Conservation (phyloP, 1,140 invertebrate species). For the Drosophila persimilis region DNA sequence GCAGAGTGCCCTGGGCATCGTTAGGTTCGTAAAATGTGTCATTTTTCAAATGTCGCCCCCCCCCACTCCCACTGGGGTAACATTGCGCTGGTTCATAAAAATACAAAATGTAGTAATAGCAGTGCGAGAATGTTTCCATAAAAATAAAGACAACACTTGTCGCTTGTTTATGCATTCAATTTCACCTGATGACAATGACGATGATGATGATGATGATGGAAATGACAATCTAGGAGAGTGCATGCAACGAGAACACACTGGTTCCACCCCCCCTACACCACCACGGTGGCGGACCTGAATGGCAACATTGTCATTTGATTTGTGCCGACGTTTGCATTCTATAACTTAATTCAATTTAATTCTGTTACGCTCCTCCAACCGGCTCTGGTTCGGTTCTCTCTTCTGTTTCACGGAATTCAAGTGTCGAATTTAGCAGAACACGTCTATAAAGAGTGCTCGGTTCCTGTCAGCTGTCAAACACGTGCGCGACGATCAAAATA, state of each 20-base stretch:
- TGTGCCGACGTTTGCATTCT: conserved; percentile 73
- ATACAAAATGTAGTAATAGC: neutral
- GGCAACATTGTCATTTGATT: conserved; percentile 71
- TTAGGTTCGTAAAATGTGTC: neutral
- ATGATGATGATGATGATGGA: neutral
- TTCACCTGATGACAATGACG: conserved; percentile 40
- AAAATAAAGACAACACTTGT: neutral
- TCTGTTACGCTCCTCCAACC: conserved; percentile 20
- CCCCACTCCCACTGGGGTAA: no score
- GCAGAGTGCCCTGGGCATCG: no score
- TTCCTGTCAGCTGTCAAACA: conserved; percentile 33
- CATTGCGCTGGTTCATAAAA: no score
- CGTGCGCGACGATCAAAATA: conserved; percentile 42
- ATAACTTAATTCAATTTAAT: conserved; percentile 77
- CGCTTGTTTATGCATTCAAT: conserved; percentile 29
- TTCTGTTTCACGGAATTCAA: conserved; percentile 27
- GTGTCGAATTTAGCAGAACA: conserved; percentile 74
- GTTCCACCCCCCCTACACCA: neutral
- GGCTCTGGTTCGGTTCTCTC: conserved; percentile 1
- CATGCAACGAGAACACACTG: conserved; percentile 17
- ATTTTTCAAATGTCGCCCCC: neutral
- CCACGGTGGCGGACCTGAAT: conserved; percentile 2
- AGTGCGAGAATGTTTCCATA: neutral
- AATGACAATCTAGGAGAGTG: conserved; percentile 3
- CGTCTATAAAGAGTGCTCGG: conserved; percentile 46